phyloP scores from a whole-genome alignment of 2,888 invertebrate species.

The Hyposoter didymator region DNA sequence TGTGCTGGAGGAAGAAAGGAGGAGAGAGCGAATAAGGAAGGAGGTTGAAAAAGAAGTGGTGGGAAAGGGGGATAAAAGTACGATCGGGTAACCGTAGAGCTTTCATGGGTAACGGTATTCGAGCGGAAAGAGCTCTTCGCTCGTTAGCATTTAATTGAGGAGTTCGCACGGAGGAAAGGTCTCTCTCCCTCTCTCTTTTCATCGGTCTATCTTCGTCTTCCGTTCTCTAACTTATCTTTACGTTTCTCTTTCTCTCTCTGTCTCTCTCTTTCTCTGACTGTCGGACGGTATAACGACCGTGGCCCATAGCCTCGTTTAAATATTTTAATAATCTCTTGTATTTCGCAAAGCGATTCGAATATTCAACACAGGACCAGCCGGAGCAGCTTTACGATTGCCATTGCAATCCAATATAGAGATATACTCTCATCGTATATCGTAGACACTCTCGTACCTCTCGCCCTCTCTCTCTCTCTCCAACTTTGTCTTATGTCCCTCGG shows the following conservation, averaged over 20 bases:
- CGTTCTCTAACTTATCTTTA: neutral
- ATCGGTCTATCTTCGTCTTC: neutral
- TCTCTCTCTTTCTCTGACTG: constrained; percentile 49
- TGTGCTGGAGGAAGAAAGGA: constrained; percentile 40
- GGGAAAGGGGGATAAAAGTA: constrained; percentile 45
- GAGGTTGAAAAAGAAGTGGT: constrained; percentile 13
- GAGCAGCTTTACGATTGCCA: constrained; percentile 56
- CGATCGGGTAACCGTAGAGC: constrained; percentile 73
- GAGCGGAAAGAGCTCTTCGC: constrained; percentile 80
- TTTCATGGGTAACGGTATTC: constrained; percentile 77
- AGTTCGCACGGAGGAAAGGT: constrained; percentile 72
- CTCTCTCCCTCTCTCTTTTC: constrained; percentile 4
- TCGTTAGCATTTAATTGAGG: constrained; percentile 82
- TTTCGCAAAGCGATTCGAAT: constrained; percentile 78
- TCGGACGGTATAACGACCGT: constrained; percentile 74
- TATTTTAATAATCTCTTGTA: constrained; percentile 81
- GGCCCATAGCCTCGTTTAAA: constrained; percentile 78
- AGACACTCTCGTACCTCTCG: neutral
- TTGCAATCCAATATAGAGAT: constrained; percentile 27
- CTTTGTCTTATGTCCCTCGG: constrained; percentile 25
- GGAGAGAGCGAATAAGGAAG: neutral
- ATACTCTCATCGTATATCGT: neutral
- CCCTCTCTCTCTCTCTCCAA: neutral
- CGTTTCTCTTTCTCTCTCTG: constrained; percentile 6
- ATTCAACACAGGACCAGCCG: constrained; percentile 68